phyloP scores from a whole-genome alignment of 2,888 invertebrate genomes.

The Pristionchus japonicus region DNA sequence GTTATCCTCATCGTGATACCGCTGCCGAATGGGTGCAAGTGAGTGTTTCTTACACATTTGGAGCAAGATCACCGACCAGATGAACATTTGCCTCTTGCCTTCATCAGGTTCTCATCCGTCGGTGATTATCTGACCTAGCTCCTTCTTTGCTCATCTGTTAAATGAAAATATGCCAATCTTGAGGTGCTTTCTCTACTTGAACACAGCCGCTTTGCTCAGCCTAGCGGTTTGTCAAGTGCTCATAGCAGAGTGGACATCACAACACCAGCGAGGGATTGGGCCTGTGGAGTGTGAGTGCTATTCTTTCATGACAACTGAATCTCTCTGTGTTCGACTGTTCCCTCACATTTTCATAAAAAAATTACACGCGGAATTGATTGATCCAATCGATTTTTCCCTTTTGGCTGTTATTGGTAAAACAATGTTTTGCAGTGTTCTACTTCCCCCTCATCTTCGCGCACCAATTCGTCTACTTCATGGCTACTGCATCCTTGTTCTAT shows the following conservation, averaged over 20 bases:
- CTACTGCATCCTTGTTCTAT: background rate
- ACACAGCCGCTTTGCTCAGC: background rate
- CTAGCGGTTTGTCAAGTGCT: background rate
- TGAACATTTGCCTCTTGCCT: no score
- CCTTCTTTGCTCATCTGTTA: background rate
- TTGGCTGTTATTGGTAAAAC: no score
- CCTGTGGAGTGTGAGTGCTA: background rate
- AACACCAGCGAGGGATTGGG: background rate
- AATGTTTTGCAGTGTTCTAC: background rate
- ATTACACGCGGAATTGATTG: no score
- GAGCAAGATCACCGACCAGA: no score
- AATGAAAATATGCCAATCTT: background rate
- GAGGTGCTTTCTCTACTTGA: background rate
- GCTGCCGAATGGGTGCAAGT: background rate
- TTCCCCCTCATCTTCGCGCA: slow-evolving; percentile 20
- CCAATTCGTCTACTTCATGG: background rate
- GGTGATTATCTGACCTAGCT: no score
- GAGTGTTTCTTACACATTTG: background rate
- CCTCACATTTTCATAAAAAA: no score
- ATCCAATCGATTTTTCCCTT: no score
- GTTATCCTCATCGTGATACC: background rate
- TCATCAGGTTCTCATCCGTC: no score
- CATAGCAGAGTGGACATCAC: background rate
- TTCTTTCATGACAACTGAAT: no score
- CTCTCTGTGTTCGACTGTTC: no score